Evolutionary conservation across 2,888 invertebrate species (phyloP).

Genomic region (Esperia sulphurella): DNA sequence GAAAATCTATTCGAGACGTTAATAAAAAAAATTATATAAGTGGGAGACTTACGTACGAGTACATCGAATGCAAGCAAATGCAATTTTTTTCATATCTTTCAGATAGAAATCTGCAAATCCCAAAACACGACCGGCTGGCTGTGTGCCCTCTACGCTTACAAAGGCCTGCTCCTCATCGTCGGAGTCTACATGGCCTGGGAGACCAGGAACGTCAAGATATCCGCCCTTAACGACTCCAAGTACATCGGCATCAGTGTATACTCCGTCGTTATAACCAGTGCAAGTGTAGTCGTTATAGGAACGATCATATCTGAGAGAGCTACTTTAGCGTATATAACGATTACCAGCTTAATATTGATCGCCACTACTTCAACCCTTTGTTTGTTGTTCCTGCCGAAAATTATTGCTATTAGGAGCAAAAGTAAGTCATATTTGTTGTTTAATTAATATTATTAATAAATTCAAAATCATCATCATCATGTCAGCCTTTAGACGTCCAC

Average conservation of each 20-base stretch:
- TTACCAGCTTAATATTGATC: conserved; percentile 89
- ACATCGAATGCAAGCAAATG: not conserved
- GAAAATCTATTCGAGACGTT: too few relatives aligned
- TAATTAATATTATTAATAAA: too few relatives aligned
- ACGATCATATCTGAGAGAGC: conserved; percentile 91
- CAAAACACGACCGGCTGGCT: conserved; percentile 94
- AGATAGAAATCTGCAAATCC: conserved; percentile 94
- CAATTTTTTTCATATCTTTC: conserved; percentile 33
- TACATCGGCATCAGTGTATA: conserved; percentile 96
- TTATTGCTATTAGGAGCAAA: conserved; percentile 84
- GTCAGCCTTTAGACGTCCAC: too few relatives aligned
- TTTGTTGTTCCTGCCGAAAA: conserved; percentile 92
- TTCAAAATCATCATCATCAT: too few relatives aligned
- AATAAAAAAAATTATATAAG: too few relatives aligned
- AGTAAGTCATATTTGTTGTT: conserved; percentile 44
- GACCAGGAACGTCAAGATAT: conserved; percentile 94
- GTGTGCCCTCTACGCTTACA: conserved; percentile 93
- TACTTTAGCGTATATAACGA: conserved; percentile 89
- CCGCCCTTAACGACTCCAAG: conserved; percentile 94
- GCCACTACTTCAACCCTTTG: conserved; percentile 93
- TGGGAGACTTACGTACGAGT: too few relatives aligned
- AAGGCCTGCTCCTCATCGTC: conserved; percentile 91
- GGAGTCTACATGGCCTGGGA: conserved; percentile 98
- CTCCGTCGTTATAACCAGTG: conserved; percentile 92
- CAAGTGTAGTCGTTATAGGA: conserved; percentile 92